Evolutionary conservation across 2,797 vertebrate genomes (phyloP).

Genomic region (Sebastolobus altivelis): DNA sequence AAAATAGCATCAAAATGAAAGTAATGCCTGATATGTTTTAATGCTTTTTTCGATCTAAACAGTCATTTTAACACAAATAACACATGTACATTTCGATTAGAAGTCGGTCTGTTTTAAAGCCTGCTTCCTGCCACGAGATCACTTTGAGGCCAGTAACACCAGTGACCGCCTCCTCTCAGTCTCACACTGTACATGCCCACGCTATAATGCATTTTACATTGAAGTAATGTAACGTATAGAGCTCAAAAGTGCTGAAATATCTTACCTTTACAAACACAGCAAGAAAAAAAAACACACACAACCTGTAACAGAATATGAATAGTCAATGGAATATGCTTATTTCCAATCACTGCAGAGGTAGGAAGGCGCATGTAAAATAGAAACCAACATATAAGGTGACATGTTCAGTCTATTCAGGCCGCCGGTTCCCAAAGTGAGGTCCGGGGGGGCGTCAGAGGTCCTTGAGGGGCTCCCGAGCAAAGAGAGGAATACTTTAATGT

Average conservation of each 20-base stretch:
- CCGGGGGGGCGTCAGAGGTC: slow-evolving; percentile 51
- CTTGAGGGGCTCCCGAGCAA: slow-evolving; percentile 52
- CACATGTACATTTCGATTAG: slow-evolving; percentile 76
- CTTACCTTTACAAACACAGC: slow-evolving; percentile 84
- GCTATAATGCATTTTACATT: slow-evolving; percentile 57
- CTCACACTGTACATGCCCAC: slow-evolving; percentile 55
- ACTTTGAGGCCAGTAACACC: slow-evolving; percentile 57
- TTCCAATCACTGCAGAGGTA: slow-evolving; percentile 84
- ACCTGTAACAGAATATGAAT: slow-evolving; percentile 75
- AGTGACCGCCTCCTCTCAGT: slow-evolving; percentile 59
- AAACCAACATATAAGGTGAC: slow-evolving; percentile 73
- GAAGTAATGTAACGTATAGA: slow-evolving; percentile 69
- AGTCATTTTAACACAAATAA: slow-evolving; percentile 77
- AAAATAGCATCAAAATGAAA: slow-evolving; percentile 59
- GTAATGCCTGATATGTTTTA: slow-evolving; percentile 84
- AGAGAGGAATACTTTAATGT: slow-evolving; percentile 53
- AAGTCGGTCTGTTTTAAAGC: slow-evolving; percentile 43
- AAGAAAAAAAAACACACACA: slow-evolving; percentile 65
- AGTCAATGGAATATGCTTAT: slow-evolving; percentile 70
- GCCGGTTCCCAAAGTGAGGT: slow-evolving; percentile 44
- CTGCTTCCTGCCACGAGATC: slow-evolving; percentile 61
- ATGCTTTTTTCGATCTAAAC: slow-evolving; percentile 77
- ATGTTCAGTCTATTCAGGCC: slow-evolving; percentile 59
- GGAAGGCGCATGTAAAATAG: slow-evolving; percentile 76
- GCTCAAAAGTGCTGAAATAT: slow-evolving; percentile 85